Conservation (phyloP, 1,140 invertebrate genomes). For the Adoxophyes honmai region DNA sequence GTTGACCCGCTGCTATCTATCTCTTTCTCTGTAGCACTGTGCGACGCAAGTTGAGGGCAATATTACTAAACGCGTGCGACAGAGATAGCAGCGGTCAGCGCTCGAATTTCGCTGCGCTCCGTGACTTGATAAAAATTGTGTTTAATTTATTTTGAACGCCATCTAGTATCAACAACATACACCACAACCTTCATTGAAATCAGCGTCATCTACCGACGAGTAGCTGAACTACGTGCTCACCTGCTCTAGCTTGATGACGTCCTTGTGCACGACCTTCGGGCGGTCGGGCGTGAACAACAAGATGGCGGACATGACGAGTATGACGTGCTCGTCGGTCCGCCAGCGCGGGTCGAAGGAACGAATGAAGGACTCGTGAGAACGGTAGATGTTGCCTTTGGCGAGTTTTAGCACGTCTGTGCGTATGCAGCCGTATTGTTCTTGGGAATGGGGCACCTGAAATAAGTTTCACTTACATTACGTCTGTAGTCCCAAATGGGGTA, state of each 20-base stretch:
- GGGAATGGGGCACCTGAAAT: constrained; percentile 83
- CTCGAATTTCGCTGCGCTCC: too few relatives aligned
- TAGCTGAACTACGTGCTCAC: constrained; percentile 55
- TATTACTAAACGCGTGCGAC: too few relatives aligned
- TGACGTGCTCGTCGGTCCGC: constrained; percentile 91
- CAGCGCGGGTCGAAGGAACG: constrained; percentile 88
- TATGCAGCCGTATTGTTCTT: constrained; percentile 84
- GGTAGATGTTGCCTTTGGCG: constrained; percentile 91
- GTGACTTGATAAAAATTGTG: too few relatives aligned
- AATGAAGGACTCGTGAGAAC: constrained; percentile 89
- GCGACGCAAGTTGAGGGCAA: too few relatives aligned
- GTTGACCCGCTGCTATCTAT: too few relatives aligned
- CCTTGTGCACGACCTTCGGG: constrained; percentile 87
- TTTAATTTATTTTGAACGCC: too few relatives aligned
- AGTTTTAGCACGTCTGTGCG: constrained; percentile 92
- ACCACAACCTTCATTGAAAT: not conserved
- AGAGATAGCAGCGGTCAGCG: too few relatives aligned
- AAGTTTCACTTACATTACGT: too few relatives aligned
- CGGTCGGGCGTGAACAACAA: constrained; percentile 91
- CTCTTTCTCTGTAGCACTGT: too few relatives aligned
- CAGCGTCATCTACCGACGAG: too few relatives aligned
- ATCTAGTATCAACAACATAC: too few relatives aligned
- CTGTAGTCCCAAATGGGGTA: too few relatives aligned
- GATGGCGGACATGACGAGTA: constrained; percentile 93
- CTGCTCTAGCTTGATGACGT: constrained; percentile 92